Evolutionary conservation across 2,113 vertebrate species (phyloP).

Genomic region (Turnix velox): DNA sequence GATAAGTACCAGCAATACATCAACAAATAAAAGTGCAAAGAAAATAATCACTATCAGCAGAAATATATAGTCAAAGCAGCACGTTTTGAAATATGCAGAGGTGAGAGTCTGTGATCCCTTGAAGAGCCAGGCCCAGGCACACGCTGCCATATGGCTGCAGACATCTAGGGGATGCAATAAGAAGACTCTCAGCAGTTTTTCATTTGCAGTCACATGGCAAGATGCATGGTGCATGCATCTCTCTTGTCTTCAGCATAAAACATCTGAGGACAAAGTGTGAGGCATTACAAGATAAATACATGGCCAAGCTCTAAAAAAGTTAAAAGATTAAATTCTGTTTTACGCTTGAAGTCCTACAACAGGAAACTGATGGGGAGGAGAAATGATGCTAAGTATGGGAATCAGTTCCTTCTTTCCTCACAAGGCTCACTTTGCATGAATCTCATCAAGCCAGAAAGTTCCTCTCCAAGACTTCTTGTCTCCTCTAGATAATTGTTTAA

Average conservation of each 20-base stretch:
- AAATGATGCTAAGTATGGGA: not conserved
- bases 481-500: not conserved
- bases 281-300: not conserved
- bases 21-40: conserved; percentile 35
- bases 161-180: not conserved
- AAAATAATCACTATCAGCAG: conserved; percentile 62
- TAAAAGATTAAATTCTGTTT: not conserved
- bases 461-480: not conserved
- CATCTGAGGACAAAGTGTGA: not conserved
- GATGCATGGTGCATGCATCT: not conserved
- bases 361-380: not conserved
- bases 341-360: not conserved
- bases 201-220: not conserved
- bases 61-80: not conserved
- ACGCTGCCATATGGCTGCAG: not conserved
- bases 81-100: not conserved
- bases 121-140: not conserved
- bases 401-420: not conserved
- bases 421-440: not conserved
- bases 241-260: not conserved
- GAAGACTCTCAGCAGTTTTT: conserved; percentile 26
- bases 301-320: not conserved
- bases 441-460: not conserved
- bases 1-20: conserved; percentile 5
- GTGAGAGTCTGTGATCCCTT: conserved; percentile 8